These are phyloP conservation scores for Syngnathoides biaculeatus DNA, from an alignment of 2,113 vertebrate species.

Conservation along the genomic window DNA sequence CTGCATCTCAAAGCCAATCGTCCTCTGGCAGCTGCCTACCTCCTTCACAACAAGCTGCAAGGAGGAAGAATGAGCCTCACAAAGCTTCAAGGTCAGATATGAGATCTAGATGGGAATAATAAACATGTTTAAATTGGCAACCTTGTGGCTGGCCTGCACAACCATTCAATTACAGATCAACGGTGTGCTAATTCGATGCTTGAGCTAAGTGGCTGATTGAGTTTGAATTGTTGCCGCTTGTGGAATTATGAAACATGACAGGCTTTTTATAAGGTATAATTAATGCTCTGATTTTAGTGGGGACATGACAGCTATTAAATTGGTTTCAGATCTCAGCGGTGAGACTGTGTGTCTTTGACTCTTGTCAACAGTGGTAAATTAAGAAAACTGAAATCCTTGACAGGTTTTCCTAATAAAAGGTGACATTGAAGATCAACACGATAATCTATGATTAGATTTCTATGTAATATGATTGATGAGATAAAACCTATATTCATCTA, in stretches of 20 bases:
- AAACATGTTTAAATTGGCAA: conserved; percentile 58
- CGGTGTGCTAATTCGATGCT: conserved; percentile 49
- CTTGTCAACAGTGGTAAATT: neutral
- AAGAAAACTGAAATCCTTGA: neutral
- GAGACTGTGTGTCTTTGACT: conserved; percentile 11
- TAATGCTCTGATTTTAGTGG: conserved; percentile 72
- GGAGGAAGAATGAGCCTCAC: conserved; percentile 37
- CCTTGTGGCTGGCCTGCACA: conserved; percentile 15
- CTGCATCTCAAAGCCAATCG: conserved; percentile 62
- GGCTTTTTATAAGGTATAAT: conserved; percentile 78
- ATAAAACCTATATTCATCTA: too few relatives aligned
- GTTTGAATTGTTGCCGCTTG: conserved; percentile 65
- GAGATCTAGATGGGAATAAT: conserved; percentile 46
- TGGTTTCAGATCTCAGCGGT: conserved; percentile 64
- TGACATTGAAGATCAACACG: neutral
- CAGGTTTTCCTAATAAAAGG: neutral
- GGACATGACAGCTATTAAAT: conserved; percentile 77
- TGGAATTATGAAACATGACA: conserved; percentile 74
- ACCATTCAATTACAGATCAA: conserved; percentile 52
- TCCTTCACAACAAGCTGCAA: conserved; percentile 44
- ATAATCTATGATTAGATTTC: neutral
- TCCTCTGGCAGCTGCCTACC: conserved; percentile 53
- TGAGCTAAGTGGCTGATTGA: conserved; percentile 62
- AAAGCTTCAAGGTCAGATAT: conserved; percentile 56
- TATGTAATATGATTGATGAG: neutral